Base-by-base conservation (phyloP, 2,113 vertebrate genomes). In the Dissostichus mawsoni region DNA sequence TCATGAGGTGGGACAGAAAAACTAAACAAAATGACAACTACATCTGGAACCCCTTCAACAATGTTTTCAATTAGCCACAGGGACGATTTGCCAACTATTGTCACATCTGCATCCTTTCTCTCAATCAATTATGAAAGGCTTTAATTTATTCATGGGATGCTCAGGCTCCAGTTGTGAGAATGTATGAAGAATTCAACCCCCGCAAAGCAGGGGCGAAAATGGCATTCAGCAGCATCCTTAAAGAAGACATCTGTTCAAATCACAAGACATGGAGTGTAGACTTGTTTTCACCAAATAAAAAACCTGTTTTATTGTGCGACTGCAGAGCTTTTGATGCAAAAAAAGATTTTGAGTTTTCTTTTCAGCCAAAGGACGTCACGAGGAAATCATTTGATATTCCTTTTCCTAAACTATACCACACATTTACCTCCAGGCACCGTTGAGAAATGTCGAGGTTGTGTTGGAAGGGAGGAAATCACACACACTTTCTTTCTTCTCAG, bases 111-210 rank as follows among this genome's bases (percentile, higher is more conserved):
- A 79, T 82, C 73, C 82, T 70, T 84, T 88, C 69, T 79, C 76
- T 72, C 75, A 69, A 90, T 93, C 82, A 86, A 90, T 92, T 83
- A 92, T 89, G 83, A 87, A 89, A 55, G 52, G 25, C 57, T 52
- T 58, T 91, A 11, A 91, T 83, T 94, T 88, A 91, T 92, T 93
- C 76, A 90, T 87, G 72, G 44, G 17, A 47, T 33, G 48, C 81
- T 80, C 58, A 62, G 61, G 74, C 80, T 77, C 48, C 61, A 68
- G 81, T 84, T 69, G 77, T 71, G 72, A 64, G 74, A 81, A 20
- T 16, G 68, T 59, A 67, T 6, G 33, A 76, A 62, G 45, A 63
- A 18, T 63, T 66, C 53, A 29, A 77, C 53, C 33, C 11, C 1
- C 2, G 2, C 23, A 62, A 9, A 12, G 62, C 25, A 33, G 17